Evolutionary conservation across 2,797 vertebrate genomes (phyloP).

Genomic region (Caiman crocodilus): DNA sequence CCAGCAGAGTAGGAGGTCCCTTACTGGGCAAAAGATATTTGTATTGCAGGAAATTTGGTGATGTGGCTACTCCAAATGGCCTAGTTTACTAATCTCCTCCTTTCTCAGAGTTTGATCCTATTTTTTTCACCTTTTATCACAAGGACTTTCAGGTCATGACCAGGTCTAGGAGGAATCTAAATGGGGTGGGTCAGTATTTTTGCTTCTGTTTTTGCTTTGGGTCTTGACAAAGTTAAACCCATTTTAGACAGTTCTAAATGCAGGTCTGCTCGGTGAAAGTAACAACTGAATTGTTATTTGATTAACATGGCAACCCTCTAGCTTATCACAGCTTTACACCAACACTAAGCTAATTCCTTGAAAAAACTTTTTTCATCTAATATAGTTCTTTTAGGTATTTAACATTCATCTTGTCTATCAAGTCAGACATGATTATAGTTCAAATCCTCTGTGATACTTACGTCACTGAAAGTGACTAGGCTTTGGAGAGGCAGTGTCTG

Average conservation of each 20-base stretch:
- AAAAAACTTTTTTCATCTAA: not conserved
- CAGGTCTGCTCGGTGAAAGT: not conserved
- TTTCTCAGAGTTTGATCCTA: not conserved
- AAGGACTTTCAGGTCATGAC: not conserved
- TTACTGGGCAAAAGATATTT: not conserved
- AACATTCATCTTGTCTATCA: not conserved
- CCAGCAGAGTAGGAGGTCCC: not conserved
- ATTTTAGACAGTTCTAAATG: not conserved
- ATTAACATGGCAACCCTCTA: not conserved
- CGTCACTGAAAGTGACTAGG: constrained; percentile 26
- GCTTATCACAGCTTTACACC: not conserved
- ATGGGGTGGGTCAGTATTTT: not conserved
- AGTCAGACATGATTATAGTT: not conserved
- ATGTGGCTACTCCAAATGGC: not conserved
- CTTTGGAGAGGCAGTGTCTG: not conserved
- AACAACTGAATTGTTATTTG: not conserved
- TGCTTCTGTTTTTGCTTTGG: not conserved
- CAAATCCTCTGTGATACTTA: constrained; percentile 43
- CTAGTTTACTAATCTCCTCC: not conserved
- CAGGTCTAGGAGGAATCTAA: not conserved
- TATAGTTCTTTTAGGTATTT: not conserved
- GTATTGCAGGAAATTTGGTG: not conserved
- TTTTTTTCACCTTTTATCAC: not conserved
- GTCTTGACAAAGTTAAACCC: not conserved
- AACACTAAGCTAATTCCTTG: not conserved